These are phyloP conservation scores for Mythimna ferrago DNA, from an alignment of 2,888 invertebrate genomes.

Conservation along the genomic window DNA sequence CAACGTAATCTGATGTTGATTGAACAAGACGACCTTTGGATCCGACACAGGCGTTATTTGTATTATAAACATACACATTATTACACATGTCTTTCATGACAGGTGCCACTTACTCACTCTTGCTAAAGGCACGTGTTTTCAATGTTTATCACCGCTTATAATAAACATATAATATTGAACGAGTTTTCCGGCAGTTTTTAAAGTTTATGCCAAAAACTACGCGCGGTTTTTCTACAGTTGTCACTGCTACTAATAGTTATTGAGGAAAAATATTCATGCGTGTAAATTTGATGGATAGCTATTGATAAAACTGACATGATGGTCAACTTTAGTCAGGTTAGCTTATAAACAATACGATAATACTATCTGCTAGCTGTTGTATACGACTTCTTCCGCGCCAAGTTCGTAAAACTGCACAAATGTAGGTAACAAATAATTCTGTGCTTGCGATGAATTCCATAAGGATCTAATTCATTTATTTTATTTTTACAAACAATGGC, in stretches of 20 bases:
- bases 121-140: slow-evolving; percentile 24
- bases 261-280: background rate
- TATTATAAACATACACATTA: slow-evolving; percentile 7
- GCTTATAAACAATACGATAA: background rate
- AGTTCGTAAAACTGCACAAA: too few relatives aligned
- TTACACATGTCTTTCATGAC: slow-evolving; percentile 18
- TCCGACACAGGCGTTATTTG: slow-evolving; percentile 25
- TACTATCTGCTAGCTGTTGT: background rate
- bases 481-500: too few relatives aligned
- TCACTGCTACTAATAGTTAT: background rate
- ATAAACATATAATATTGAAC: slow-evolving; percentile 15
- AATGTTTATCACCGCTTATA: slow-evolving; percentile 23
- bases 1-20: slow-evolving; percentile 40
- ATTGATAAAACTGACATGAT: slow-evolving; percentile 2
- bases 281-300: background rate
- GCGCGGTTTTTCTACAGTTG: slow-evolving; percentile 7
- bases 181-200: background rate
- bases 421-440: too few relatives aligned
- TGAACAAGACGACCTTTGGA: slow-evolving; percentile 51
- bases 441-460: too few relatives aligned
- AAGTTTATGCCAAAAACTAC: background rate
- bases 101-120: slow-evolving; percentile 46
- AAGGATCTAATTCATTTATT: too few relatives aligned
- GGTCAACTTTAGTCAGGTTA: background rate
- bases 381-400: too few relatives aligned